Evolutionary conservation across 2,113 vertebrate species (phyloP).

Genomic region (Bufo bufo): DNA sequence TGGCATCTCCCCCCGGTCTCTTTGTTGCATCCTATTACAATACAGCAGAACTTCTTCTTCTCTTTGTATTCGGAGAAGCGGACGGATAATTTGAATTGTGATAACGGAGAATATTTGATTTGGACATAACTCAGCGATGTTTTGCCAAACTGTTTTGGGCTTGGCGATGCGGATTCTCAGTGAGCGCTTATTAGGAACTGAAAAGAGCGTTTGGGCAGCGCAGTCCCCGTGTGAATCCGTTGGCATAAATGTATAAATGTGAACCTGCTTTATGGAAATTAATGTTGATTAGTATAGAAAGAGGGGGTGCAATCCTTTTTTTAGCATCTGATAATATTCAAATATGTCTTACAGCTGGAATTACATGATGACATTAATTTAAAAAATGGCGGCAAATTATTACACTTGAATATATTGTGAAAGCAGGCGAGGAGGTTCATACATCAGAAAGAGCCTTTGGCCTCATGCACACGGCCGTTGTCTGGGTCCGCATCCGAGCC

Average conservation of each 20-base stretch:
- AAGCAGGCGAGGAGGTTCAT: neutral
- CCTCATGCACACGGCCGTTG: too few relatives aligned
- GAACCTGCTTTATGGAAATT: slow-evolving; percentile 52
- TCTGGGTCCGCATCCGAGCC: too few relatives aligned
- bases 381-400: slow-evolving; percentile 44
- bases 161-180: neutral
- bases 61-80: neutral
- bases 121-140: neutral
- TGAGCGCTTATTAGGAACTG: neutral
- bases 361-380: slow-evolving; percentile 54
- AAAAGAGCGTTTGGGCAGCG: neutral
- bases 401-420: slow-evolving; percentile 41
- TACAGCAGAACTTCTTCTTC: neutral
- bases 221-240: neutral
- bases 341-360: slow-evolving; percentile 52
- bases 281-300: slow-evolving; percentile 38
- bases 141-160: neutral
- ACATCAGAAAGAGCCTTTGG: neutral
- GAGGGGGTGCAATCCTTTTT: slow-evolving; percentile 39
- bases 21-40: neutral
- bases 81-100: neutral
- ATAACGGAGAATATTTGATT: slow-evolving; percentile 17
- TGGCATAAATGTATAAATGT: slow-evolving; percentile 21
- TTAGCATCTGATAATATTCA: slow-evolving; percentile 55
- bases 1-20: neutral